phyloP scores from a whole-genome alignment of 1,140 invertebrate genomes.

The Drosophila tropicalis region DNA sequence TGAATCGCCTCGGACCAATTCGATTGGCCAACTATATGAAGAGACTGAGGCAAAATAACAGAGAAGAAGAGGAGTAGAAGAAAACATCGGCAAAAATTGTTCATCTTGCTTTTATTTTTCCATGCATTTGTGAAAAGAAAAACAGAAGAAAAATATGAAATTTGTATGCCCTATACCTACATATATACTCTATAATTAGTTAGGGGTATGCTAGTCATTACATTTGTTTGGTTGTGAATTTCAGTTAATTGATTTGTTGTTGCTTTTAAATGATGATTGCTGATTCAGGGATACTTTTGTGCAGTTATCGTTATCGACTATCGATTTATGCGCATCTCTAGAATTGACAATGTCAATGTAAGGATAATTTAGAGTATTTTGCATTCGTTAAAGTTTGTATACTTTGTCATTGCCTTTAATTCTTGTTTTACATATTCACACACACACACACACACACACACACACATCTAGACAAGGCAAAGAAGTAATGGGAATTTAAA shows the following conservation, averaged over 20 bases:
- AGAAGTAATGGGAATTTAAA: constrained; percentile 35
- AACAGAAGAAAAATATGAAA: constrained; percentile 30
- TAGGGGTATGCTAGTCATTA: background rate
- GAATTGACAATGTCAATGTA: no score
- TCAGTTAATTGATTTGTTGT: no score
- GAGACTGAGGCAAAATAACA: constrained; percentile 18
- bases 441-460: constrained; percentile 27
- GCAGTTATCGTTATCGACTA: no score
- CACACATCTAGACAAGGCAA: constrained; percentile 27
- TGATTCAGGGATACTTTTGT: no score
- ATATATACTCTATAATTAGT: constrained; percentile 11
- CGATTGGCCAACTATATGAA: constrained; percentile 51
- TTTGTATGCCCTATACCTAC: constrained; percentile 40
- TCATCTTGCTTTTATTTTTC: constrained; percentile 11
- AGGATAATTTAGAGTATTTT: background rate
- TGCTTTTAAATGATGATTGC: no score
- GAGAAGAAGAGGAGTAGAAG: constrained; percentile 2
- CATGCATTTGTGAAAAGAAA: constrained; percentile 17
- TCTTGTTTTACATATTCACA: constrained; percentile 26
- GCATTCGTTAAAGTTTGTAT: background rate
- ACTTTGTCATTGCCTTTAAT: constrained; percentile 1
- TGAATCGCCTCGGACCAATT: constrained; percentile 48
- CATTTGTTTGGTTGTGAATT: no score
- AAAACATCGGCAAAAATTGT: constrained; percentile 24
- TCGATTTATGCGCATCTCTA: no score